These are phyloP conservation scores for Microplitis mediator DNA, from an alignment of 1,140 invertebrate genomes.

Conservation along the genomic window DNA sequence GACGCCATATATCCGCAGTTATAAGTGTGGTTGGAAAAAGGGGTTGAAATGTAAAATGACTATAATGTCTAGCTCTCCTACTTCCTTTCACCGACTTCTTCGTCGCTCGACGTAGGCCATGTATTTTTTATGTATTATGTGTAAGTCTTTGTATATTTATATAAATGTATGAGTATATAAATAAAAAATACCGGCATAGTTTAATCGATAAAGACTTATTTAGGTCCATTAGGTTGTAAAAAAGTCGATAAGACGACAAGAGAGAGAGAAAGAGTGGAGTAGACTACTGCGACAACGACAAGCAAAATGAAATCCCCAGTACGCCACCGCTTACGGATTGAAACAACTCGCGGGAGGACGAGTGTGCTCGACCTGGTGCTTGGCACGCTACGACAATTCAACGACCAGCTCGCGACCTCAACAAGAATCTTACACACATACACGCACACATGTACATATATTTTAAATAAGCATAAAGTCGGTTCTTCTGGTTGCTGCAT, in stretches of 20 bases:
- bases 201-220: conserved; percentile 42
- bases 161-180: neutral
- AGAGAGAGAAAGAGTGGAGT: neutral
- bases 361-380: conserved; percentile 25
- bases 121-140: too few relatives aligned
- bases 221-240: conserved; percentile 31
- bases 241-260: conserved; percentile 31
- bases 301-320: neutral
- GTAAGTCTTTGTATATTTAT: too few relatives aligned
- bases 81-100: neutral
- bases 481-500: neutral
- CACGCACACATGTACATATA: neutral
- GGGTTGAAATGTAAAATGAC: too few relatives aligned
- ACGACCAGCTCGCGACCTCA: conserved; percentile 18
- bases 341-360: neutral
- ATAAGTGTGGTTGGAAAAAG: too few relatives aligned
- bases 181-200: conserved; percentile 36
- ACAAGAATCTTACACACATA: neutral
- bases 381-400: conserved; percentile 29
- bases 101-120: too few relatives aligned
- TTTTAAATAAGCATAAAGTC: neutral
- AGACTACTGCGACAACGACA: neutral
- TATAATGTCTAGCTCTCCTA: too few relatives aligned
- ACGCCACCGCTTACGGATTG: neutral
- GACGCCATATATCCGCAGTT: too few relatives aligned